Percentiles rank a stretch among this genome's conserved stretches.
These are phyloP conservation scores for Caenorhabditis drosophilae DNA, from an alignment of 2,888 invertebrate genomes.

Conservation along the genomic window DNA sequence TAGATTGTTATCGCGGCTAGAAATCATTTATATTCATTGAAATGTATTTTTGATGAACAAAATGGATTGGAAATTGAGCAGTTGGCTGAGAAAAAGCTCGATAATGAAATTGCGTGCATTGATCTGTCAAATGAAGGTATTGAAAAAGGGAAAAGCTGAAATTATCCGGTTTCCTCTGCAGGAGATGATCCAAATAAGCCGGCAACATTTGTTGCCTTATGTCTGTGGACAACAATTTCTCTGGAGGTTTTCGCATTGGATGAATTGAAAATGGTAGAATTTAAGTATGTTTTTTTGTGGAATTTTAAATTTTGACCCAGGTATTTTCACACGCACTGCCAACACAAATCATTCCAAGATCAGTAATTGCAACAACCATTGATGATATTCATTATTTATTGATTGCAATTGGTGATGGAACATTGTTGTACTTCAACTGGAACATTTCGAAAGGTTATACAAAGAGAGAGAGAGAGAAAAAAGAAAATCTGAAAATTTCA, in stretches of 20 bases:
- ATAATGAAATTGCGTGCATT: slow-evolving; percentile 93
- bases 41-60: slow-evolving; percentile 25
- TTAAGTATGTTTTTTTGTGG: neutral
- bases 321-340: slow-evolving; percentile 33
- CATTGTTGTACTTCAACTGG: slow-evolving; percentile 86
- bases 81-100: slow-evolving; percentile 74
- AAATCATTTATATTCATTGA: slow-evolving; percentile 45
- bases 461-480: no score
- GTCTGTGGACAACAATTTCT: slow-evolving; percentile 96
- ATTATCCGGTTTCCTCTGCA: no score
- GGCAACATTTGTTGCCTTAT: slow-evolving; percentile 82
- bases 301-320: neutral
- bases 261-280: slow-evolving; percentile 74
- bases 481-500: slow-evolving; percentile 24
- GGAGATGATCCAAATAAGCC: slow-evolving; percentile 40
- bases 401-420: slow-evolving; percentile 91
- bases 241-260: slow-evolving; percentile 85
- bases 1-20: slow-evolving; percentile 49
- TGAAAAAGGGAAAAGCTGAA: no score
- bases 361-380: slow-evolving; percentile 90
- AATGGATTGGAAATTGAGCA: slow-evolving; percentile 35
- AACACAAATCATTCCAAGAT: slow-evolving; percentile 89
- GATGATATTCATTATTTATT: slow-evolving; percentile 79
- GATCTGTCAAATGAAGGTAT: slow-evolving; percentile 87
- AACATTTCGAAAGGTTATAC: no score